Evolutionary conservation across 2,797 vertebrate species (phyloP).

Genomic region (Decapterus maruadsi): DNA sequence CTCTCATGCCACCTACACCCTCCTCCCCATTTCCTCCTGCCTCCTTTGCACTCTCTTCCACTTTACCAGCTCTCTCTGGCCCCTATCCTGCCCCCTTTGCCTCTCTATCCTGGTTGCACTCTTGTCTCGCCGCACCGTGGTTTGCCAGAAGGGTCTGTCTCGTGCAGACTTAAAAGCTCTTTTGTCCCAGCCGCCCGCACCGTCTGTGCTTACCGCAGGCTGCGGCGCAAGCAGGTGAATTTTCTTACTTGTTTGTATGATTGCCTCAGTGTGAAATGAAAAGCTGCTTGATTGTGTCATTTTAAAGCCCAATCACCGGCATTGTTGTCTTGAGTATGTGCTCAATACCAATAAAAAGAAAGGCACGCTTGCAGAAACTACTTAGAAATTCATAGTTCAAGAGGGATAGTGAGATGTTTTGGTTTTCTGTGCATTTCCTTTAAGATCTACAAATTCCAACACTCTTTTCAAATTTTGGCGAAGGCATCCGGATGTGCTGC

Average conservation of each 20-base stretch:
- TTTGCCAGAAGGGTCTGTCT: constrained; percentile 62
- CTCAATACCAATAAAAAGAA: constrained; percentile 47
- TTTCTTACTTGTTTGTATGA: constrained; percentile 59
- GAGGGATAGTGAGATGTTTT: background rate
- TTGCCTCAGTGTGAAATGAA: constrained; percentile 61
- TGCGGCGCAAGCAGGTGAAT: constrained; percentile 54
- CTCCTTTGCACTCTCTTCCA: constrained; percentile 44
- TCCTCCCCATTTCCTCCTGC: constrained; percentile 12
- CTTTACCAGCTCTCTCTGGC: constrained; percentile 51
- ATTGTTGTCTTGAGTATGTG: constrained; percentile 53
- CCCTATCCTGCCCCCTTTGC: constrained; percentile 44
- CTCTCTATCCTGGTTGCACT: constrained; percentile 42
- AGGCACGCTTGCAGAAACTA: constrained; percentile 19
- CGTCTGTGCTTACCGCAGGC: constrained; percentile 18
- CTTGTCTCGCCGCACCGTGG: constrained; percentile 45
- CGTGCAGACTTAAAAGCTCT: constrained; percentile 47
- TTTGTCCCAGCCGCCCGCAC: constrained; percentile 16
- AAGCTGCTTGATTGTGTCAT: constrained; percentile 58
- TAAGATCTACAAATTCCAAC: constrained; percentile 23
- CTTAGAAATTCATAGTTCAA: constrained; percentile 26
- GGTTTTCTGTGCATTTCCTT: constrained; percentile 2
- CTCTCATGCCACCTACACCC: constrained; percentile 59
- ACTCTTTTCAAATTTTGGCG: constrained; percentile 10
- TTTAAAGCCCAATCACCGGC: constrained; percentile 65
- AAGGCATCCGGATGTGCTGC: background rate